Conservation (phyloP, 2,797 vertebrate genomes). For the Mormyrus hasselquistii region DNA sequence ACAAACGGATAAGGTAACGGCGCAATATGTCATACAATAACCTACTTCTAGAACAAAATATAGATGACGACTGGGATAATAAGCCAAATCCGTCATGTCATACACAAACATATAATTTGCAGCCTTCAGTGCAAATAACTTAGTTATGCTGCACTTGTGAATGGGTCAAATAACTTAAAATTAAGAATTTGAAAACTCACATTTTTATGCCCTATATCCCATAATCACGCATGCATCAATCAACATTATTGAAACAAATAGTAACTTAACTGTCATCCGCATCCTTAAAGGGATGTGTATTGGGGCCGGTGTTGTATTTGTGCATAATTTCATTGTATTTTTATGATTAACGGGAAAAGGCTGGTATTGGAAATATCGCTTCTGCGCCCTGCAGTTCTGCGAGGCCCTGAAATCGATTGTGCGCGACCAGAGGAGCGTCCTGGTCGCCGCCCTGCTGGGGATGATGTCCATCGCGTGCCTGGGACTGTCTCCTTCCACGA, state of each 20-base stretch:
- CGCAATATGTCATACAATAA: neutral
- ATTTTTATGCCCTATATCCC: neutral
- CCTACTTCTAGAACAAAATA: neutral
- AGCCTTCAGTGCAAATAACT: neutral
- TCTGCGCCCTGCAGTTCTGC: conserved; percentile 69
- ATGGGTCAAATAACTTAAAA: neutral
- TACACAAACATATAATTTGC: neutral
- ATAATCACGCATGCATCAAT: neutral
- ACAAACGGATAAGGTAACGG: conserved; percentile 80
- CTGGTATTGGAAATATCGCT: neutral
- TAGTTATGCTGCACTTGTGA: neutral
- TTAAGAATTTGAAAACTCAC: neutral
- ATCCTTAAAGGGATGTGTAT: neutral
- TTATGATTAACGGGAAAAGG: neutral
- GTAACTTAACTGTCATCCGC: neutral
- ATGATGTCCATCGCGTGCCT: conserved; percentile 67
- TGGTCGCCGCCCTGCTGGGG: conserved; percentile 69
- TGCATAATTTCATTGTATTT: neutral
- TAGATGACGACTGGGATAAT: neutral
- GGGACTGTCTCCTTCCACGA: conserved; percentile 71
- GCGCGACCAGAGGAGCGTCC: conserved; percentile 80
- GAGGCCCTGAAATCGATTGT: conserved; percentile 78
- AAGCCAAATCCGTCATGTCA: neutral
- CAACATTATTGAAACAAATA: neutral
- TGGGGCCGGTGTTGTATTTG: neutral